Evolutionary conservation across 2,113 vertebrate genomes (phyloP), one percentile per base, ranked within the genome.

Genomic region (Phylloscopus trochilus): DNA sequence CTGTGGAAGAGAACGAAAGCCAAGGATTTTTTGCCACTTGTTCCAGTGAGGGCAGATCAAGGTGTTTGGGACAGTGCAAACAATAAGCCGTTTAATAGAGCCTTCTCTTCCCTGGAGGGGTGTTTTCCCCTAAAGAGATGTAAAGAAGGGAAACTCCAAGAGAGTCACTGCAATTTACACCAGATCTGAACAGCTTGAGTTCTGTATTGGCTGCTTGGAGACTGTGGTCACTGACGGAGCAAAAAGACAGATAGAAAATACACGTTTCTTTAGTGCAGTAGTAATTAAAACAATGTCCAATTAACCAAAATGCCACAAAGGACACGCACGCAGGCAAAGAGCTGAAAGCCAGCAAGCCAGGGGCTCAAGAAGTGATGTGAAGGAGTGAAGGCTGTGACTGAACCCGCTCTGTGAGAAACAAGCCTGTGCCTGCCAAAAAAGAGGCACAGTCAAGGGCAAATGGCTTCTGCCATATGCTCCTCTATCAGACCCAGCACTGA

Each of bases 231-330:
- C 31, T 2, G 53, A 62, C 60, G 68, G 3, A 5, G 85, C 56
- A 89, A 88, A 90, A 58, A 0, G 1, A 87, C 88, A 88, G 60
- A 60, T 0, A 96, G 85, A 74, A 87, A 95, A 82, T 43, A 35
- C 43, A 37, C 30, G 73, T 78, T 92, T 89, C 69, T 75, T 93
- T 69, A 89, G 79, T 28, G 69, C 69, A 84, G 60, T 23, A 82
- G 47, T 89, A 90, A 96, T 96, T 90, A 93, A 90, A 96, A 75
- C 90, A 78, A 89, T 9, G 90, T 70, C 72, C 85, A 96, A 81
- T 96, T 96, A 97, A 81, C 63, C 83, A 92, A 93, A 92, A 67
- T 5, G 15, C 60, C 94, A 92, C 93, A 77, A 90, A 96, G 82
- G 82, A 78, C 62, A 64, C 0, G 5, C 60, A 67, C 5, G 3